phyloP scores from a whole-genome alignment of 2,888 invertebrate genomes.

The Dugesia japonica region DNA sequence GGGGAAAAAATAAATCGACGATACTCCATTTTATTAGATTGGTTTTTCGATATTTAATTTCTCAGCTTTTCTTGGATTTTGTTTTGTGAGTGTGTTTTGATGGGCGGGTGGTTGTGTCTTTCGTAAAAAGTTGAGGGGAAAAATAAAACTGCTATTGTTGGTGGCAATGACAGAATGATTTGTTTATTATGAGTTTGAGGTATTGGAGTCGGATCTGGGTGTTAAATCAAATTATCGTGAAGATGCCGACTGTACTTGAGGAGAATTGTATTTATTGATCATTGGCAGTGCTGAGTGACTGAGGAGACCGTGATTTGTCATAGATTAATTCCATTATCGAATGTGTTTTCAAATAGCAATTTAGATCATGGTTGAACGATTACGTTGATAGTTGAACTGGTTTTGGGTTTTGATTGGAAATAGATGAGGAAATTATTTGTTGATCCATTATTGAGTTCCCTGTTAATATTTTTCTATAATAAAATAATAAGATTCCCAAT shows the following conservation, averaged over 20 bases:
- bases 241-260: constrained; percentile 15
- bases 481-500: no score
- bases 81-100: no score
- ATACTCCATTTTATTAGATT: constrained; percentile 14
- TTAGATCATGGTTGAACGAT: constrained; percentile 16
- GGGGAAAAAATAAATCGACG: constrained; percentile 9
- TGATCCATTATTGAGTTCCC: background rate
- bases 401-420: background rate
- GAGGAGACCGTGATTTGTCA: constrained; percentile 20
- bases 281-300: constrained; percentile 9
- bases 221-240: constrained; percentile 20
- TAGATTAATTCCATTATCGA: constrained; percentile 20
- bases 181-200: background rate
- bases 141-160: background rate
- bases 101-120: no score
- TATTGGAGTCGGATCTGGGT: constrained; percentile 5
- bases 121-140: background rate
- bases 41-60: constrained; percentile 20
- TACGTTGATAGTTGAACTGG: constrained; percentile 8
- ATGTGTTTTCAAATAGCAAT: constrained; percentile 13
- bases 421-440: background rate
- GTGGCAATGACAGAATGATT: constrained; percentile 5
- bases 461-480: no score
- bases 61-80: constrained; percentile 2
- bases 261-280: constrained; percentile 9